A percentile compares a stretch with the other conserved stretches of the same genome.
These are phyloP conservation scores for Turritopsis dohrnii DNA, from an alignment of 30 jellyfish, hydroid and myxozoan species.

Conservation along the genomic window DNA sequence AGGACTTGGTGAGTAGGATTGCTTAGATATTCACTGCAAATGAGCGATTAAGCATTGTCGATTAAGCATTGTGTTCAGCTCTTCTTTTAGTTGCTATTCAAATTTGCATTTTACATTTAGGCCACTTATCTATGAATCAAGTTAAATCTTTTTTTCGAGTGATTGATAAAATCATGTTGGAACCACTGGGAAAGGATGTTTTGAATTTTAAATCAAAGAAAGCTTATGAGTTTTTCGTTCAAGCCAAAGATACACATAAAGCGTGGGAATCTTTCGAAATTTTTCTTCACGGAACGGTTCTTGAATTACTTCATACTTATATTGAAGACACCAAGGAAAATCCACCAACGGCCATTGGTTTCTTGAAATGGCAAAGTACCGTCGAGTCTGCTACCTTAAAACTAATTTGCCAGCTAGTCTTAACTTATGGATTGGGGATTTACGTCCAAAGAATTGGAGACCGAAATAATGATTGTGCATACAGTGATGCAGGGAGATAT, in stretches of 20 bases:
- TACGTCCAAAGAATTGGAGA: conserved; percentile 10
- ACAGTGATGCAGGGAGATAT: conserved; percentile 19
- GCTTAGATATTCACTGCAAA: no score
- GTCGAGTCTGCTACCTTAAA: background rate
- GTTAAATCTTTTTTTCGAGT: conserved; percentile 5
- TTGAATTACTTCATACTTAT: background rate
- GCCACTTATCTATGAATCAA: background rate
- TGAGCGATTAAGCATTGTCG: no score
- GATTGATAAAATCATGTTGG: background rate
- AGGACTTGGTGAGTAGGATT: no score
- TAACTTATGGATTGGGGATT: conserved; percentile 2
- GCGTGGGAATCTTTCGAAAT: conserved; percentile 17
- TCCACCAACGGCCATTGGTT: background rate
- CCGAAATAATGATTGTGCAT: background rate
- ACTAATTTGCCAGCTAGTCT: background rate
- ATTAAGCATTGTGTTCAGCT: no score
- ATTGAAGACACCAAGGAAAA: background rate
- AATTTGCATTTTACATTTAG: no score
- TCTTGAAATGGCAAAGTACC: background rate
- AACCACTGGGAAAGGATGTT: conserved; percentile 10
- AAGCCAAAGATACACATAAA: background rate
- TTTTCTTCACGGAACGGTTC: conserved; percentile 1
- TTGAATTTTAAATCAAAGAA: background rate
- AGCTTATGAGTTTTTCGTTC: background rate
- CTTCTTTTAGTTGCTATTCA: no score